Conservation (phyloP, 1,140 invertebrate genomes). For the Caenorhabditis inopinata region DNA sequence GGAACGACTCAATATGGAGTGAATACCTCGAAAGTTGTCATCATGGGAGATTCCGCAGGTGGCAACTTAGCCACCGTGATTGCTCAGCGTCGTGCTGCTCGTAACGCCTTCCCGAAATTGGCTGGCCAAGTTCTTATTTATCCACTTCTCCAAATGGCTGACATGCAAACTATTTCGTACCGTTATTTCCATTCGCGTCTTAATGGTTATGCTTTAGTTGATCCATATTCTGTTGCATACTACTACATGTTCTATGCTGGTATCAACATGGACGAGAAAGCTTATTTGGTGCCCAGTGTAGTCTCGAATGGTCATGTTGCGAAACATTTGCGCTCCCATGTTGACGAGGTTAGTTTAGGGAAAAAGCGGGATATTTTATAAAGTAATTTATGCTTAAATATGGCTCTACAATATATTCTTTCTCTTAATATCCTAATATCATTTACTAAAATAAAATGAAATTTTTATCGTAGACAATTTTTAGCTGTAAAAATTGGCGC, state of each 20-base stretch:
- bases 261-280: slow-evolving; percentile 41
- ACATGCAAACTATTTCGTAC: slow-evolving; percentile 48
- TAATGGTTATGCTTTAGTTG: slow-evolving; percentile 43
- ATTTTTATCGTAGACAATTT: too few relatives aligned
- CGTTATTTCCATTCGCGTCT: slow-evolving; percentile 39
- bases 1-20: slow-evolving; percentile 17
- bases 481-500: too few relatives aligned
- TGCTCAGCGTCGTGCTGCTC: slow-evolving; percentile 37
- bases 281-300: background rate
- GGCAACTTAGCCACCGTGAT: slow-evolving; percentile 49
- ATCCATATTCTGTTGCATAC: slow-evolving; percentile 49
- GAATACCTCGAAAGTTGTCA: slow-evolving; percentile 28
- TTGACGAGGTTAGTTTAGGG: slow-evolving; percentile 31
- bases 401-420: too few relatives aligned
- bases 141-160: slow-evolving; percentile 47
- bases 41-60: slow-evolving; percentile 52
- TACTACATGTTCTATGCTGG: slow-evolving; percentile 51
- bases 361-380: too few relatives aligned
- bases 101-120: background rate
- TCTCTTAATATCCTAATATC: too few relatives aligned
- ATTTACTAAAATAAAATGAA: too few relatives aligned
- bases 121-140: slow-evolving; percentile 48
- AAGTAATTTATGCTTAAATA: too few relatives aligned
- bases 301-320: slow-evolving; percentile 37
- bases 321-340: background rate